phyloP scores from a whole-genome alignment of 2,888 invertebrate species.

The Catocala sponsa region DNA sequence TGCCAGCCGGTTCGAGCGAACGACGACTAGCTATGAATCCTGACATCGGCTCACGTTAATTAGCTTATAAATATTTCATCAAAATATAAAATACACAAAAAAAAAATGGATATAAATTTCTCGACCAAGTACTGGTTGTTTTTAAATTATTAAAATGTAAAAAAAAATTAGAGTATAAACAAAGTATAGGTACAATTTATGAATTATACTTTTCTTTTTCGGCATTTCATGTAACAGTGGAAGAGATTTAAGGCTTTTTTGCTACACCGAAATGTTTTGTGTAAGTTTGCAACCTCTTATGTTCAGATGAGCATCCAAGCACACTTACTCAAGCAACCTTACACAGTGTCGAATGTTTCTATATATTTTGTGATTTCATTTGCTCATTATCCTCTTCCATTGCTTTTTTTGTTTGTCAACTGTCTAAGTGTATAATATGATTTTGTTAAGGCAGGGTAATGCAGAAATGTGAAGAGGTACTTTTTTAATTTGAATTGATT shows the following conservation, averaged over 20 bases:
- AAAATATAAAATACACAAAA: slow-evolving; percentile 88
- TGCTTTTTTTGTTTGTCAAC: slow-evolving; percentile 83
- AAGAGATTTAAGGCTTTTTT: slow-evolving; percentile 71
- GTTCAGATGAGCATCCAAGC: slow-evolving; percentile 48
- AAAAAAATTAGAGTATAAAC: slow-evolving; percentile 88
- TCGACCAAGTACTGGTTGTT: slow-evolving; percentile 88
- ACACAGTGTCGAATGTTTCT: slow-evolving; percentile 74
- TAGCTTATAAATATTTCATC: slow-evolving; percentile 88
- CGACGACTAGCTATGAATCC: slow-evolving; percentile 88
- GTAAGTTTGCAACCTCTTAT: slow-evolving; percentile 57
- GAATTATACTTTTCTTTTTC: slow-evolving; percentile 87
- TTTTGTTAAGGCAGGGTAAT: slow-evolving; percentile 87
- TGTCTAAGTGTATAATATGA: slow-evolving; percentile 84
- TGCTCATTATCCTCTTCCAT: slow-evolving; percentile 85
- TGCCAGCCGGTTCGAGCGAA: slow-evolving; percentile 84
- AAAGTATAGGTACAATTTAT: slow-evolving; percentile 88
- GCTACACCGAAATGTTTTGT: slow-evolving; percentile 69
- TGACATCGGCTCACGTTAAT: slow-evolving; percentile 89
- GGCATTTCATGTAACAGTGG: slow-evolving; percentile 84
- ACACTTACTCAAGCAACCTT: slow-evolving; percentile 68
- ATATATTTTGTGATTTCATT: slow-evolving; percentile 82
- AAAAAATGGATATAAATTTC: slow-evolving; percentile 87
- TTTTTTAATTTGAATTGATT: slow-evolving; percentile 79
- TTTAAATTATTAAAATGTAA: slow-evolving; percentile 89
- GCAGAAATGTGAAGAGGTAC: slow-evolving; percentile 86